Conservation (phyloP, 2,888 invertebrate genomes). For the Pteria penguin region DNA sequence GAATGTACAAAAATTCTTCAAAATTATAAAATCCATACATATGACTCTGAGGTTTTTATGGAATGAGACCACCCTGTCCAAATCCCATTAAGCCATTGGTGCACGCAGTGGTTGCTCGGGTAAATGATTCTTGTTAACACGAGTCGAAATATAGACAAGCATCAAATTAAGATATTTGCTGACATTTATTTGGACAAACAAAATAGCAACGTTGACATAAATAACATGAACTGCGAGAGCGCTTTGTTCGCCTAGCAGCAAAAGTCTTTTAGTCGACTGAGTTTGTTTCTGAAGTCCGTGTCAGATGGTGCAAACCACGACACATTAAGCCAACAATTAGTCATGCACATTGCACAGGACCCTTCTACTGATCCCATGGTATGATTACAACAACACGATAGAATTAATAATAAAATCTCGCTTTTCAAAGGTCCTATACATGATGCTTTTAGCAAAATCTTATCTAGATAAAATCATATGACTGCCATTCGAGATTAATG, state of each 20-base stretch:
- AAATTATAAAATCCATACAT: background rate
- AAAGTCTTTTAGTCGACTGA: conserved; percentile 18
- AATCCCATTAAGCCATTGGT: background rate
- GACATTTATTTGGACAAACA: conserved; percentile 44
- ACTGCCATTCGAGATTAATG: background rate
- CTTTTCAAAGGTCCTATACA: conserved; percentile 1
- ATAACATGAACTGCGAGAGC: conserved; percentile 15
- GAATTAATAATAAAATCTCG: conserved; percentile 3
- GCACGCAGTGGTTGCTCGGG: background rate
- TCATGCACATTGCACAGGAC: conserved; percentile 33
- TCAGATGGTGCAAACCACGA: conserved; percentile 23
- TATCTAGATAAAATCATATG: background rate
- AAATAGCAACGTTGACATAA: conserved; percentile 35
- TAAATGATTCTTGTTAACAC: background rate
- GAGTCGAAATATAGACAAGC: conserved; percentile 15
- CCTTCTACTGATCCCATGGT: conserved; percentile 3
- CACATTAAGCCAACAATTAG: conserved; percentile 27
- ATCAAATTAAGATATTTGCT: conserved; percentile 32
- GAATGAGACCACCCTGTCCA: conserved; percentile 8
- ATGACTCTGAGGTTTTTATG: background rate
- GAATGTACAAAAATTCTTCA: background rate
- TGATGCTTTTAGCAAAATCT: background rate
- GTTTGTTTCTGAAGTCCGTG: conserved; percentile 5
- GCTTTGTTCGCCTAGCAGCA: conserved; percentile 25
- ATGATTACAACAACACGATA: background rate